Evolutionary conservation across 53 echinoderm and acorn worm genomes (phyloP).

Genomic region (Holothuria scabra): DNA sequence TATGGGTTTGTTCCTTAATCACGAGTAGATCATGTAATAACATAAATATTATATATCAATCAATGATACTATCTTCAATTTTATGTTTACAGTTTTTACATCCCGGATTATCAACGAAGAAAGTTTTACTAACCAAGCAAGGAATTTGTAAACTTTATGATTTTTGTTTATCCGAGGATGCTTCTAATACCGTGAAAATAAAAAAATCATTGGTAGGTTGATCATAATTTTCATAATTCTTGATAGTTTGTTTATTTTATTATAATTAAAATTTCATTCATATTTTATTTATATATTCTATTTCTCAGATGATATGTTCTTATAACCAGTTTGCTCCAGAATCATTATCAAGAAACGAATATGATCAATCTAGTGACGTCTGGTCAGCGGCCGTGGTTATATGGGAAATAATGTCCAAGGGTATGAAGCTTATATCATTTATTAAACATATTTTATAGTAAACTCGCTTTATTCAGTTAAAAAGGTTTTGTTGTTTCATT

Average conservation of each 20-base stretch:
- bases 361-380: background rate
- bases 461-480: too few relatives aligned
- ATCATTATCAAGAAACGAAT: constrained; percentile 25
- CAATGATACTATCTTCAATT: too few relatives aligned
- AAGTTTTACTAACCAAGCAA: constrained; percentile 30
- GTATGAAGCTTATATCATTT: background rate
- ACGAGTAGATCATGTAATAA: too few relatives aligned
- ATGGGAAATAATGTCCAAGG: background rate
- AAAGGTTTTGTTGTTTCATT: too few relatives aligned
- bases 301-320: constrained; percentile 2
- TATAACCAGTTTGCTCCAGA: constrained; percentile 22
- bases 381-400: background rate
- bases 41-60: too few relatives aligned
- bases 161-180: constrained; percentile 13
- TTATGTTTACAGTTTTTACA: constrained; percentile 9
- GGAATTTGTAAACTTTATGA: constrained; percentile 32
- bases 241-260: too few relatives aligned
- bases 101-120: constrained; percentile 16
- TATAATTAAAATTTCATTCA: too few relatives aligned
- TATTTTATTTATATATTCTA: too few relatives aligned
- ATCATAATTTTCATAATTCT: too few relatives aligned
- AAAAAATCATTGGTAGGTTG: background rate
- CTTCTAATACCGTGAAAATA: background rate
- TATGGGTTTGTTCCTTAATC: too few relatives aligned
- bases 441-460: too few relatives aligned